Percentiles rank a stretch among this genome's conserved stretches.
Conservation (phyloP, 2,888 invertebrate species). For the Pasiphila rectangulata region DNA sequence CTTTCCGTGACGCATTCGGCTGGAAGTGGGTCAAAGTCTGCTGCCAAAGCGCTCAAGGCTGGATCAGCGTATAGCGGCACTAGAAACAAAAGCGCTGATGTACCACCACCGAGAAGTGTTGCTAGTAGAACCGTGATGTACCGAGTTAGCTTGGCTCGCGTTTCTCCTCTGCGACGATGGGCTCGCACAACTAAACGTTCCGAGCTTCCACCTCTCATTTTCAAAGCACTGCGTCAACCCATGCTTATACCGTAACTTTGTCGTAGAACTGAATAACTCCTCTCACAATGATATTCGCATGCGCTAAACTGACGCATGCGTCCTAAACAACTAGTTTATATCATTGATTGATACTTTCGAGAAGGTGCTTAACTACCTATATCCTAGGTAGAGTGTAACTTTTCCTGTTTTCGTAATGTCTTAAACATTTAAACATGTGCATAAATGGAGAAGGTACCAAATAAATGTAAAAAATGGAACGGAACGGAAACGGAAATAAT, state of each 20-base stretch:
- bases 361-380: neutral
- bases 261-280: constrained; percentile 31
- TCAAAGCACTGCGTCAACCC: constrained; percentile 70
- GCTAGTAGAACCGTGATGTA: constrained; percentile 71
- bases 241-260: constrained; percentile 52
- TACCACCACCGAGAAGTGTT: constrained; percentile 69
- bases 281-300: constrained; percentile 38
- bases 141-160: constrained; percentile 67
- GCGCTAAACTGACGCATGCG: constrained; percentile 53
- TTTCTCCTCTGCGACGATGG: constrained; percentile 62
- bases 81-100: constrained; percentile 72
- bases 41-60: constrained; percentile 82
- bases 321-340: constrained; percentile 18
- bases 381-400: neutral
- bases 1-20: constrained; percentile 87
- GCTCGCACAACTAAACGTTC: constrained; percentile 70
- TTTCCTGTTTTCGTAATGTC: no score
- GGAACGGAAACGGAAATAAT: no score
- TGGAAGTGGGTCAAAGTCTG: constrained; percentile 87
- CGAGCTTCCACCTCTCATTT: constrained; percentile 75
- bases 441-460: no score
- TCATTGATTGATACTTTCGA: constrained; percentile 10
- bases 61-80: constrained; percentile 77
- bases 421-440: no score
- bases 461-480: no score